Evolutionary conservation across 37 sponge, comb jelly and placozoan genomes (phyloP).

Genomic region (Geodia barretti): DNA sequence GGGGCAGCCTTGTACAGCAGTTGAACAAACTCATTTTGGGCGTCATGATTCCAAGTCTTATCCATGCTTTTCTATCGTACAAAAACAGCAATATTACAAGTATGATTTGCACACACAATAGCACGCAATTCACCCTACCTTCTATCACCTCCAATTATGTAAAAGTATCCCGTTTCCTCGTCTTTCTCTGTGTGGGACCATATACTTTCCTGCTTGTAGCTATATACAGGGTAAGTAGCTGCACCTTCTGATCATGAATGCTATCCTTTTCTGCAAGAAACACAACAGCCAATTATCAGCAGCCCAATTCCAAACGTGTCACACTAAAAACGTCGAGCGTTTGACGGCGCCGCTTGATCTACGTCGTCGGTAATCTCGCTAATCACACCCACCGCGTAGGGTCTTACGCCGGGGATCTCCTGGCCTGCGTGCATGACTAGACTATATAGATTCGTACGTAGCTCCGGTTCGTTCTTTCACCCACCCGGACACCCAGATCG

Average conservation of each 20-base stretch:
- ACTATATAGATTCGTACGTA: too few species aligned
- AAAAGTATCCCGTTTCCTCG: slow-evolving; percentile 81
- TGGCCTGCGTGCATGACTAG: too few species aligned
- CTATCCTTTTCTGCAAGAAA: slow-evolving; percentile 65
- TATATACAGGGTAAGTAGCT: slow-evolving; percentile 82
- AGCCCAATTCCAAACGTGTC: too few species aligned
- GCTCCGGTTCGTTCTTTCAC: too few species aligned
- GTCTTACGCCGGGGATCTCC: too few species aligned
- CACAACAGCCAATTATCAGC: too few species aligned
- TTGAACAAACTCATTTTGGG: slow-evolving; percentile 52
- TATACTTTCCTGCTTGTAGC: slow-evolving; percentile 78
- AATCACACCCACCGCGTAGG: too few species aligned
- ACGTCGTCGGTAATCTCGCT: too few species aligned
- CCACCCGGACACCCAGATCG: too few species aligned
- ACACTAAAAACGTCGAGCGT: too few species aligned
- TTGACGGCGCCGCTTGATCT: too few species aligned
- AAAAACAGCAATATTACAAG: not conserved
- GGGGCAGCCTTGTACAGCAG: slow-evolving; percentile 55
- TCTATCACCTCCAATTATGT: slow-evolving; percentile 75
- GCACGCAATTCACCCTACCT: slow-evolving; percentile 45
- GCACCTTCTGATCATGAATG: slow-evolving; percentile 60
- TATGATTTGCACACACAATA: not conserved
- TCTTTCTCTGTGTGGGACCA: slow-evolving; percentile 76
- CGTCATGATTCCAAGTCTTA: slow-evolving; percentile 72
- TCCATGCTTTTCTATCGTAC: slow-evolving; percentile 81